Base-by-base conservation (phyloP, 2,888 invertebrate species). In the Nowickia ferox region DNA sequence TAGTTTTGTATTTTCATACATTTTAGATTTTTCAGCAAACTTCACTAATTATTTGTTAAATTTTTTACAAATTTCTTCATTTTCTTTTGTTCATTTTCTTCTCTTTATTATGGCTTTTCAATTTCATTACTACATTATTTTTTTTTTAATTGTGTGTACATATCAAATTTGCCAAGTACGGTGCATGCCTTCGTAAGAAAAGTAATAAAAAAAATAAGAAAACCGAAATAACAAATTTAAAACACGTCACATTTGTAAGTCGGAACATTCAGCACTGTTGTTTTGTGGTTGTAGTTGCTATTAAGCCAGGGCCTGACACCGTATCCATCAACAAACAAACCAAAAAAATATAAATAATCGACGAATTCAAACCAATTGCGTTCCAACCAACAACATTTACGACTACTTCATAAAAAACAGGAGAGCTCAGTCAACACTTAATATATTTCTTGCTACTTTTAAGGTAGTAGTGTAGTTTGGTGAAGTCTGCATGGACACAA, bases 241-340 rank as follows among this genome's bases (percentile, higher is more conserved):
- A 79, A 86, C 86, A 86, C 83, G 86, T 86, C 86, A 86, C 86
- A 76, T 86, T 86, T 83, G 75, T 79, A 79, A 83, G 79, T 83
- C 86, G 86, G 83, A 86, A 72, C 86, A 79, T 83, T 86, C 83
- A 83, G 86, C 83, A 86, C 86, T 86, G 83, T 79, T 85, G 85
- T 82, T 83, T 79, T 82, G 82, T 86, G 75, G 75, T 82, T 86
- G 85, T 86, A 83, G 75, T 79, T 83, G 75, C 59, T 86, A 53
- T 72, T 86, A 76, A 86, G 63, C 69, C 75, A 76, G 83, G 79
- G 82, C 71, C 83, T 86, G 80, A 69, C 59, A 84, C 78, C 78
- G 82, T 82, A 85, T 66, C 76, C 78, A 82, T 65, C 78, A 81
- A 63, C 66, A 85, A 77, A 71, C 78, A 76, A 84, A 55, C 75